Evolutionary conservation across 2,888 invertebrate species (phyloP), one percentile per base, ranked within the genome.

Genomic region (Dicycla oo): DNA sequence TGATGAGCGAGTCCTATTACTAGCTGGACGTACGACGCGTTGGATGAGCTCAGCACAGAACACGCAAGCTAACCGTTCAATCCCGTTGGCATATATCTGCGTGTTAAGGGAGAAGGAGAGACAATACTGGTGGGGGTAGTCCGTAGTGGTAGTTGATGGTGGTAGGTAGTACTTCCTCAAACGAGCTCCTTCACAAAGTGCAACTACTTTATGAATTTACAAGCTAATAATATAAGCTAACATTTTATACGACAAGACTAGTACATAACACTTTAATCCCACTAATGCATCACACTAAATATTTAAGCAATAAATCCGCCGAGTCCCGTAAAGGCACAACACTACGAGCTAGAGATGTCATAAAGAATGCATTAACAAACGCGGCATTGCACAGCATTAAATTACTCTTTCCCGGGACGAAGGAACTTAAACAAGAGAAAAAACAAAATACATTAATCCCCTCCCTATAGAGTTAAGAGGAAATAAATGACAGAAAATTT

Each of bases 311-410:
- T 85, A 84, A 81, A 84, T 83, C 81, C 77, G 76, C 72, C 83
- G 73, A 47, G 72, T 77, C 74, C 58, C 72, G 83, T 66, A 63
- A 72, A 80, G 80, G 72, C 80, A 73, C 80, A 81, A 75, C 85
- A 85, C 85, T 85, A 80, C 72, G 68, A 62, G 75, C 80, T 73
- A 75, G 76, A 74, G 77, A 78, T 80, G 86, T 84, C 87, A 87
- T 87, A 87, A 87, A 87, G 78, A 86, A 87, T 87, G 87, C 86
- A 87, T 86, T 83, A 85, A 86, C 81, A 80, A 85, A 83, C 80
- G 74, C 83, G 82, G 79, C 79, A 82, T 76, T 80, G 78, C 70
- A 71, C 69, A 73, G 72, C 81, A 77, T 81, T n/a, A n/a, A n/a
- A n/a, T n/a, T 77, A 82, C 78, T 80, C 79, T 73, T 74, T 58